phyloP scores from a whole-genome alignment of 2,113 vertebrate species.

The Colaptes auratus region DNA sequence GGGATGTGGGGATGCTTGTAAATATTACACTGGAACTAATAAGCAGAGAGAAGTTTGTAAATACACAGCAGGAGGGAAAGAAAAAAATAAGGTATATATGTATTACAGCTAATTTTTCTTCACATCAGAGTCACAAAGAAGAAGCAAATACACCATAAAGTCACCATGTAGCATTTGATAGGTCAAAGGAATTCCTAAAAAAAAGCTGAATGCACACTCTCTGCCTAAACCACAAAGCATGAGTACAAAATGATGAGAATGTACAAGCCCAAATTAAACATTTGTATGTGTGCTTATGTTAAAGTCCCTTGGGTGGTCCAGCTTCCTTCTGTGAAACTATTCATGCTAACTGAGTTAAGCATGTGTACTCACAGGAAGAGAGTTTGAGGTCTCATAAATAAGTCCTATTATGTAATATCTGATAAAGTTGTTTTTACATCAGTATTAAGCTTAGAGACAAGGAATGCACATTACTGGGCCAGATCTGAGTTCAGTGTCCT shows the following conservation, averaged over 20 bases:
- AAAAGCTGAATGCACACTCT: neutral
- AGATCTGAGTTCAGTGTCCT: slow-evolving; percentile 17
- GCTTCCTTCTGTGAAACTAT: slow-evolving; percentile 12
- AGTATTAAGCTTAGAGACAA: neutral
- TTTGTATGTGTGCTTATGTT: neutral
- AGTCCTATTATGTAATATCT: slow-evolving; percentile 56
- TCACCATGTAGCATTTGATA: neutral
- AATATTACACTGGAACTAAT: neutral
- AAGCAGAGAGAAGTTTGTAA: neutral
- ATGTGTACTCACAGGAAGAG: slow-evolving; percentile 38
- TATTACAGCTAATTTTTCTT: neutral
- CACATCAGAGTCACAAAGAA: neutral
- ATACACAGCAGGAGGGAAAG: neutral
- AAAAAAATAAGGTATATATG: neutral
- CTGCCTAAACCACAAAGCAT: neutral
- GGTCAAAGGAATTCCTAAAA: neutral
- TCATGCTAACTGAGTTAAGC: slow-evolving; percentile 13
- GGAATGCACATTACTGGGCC: neutral
- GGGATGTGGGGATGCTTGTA: neutral
- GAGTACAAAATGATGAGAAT: neutral
- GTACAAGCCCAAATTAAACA: neutral
- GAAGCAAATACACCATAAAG: neutral
- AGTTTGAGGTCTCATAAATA: slow-evolving; percentile 26
- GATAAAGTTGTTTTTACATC: slow-evolving; percentile 56
- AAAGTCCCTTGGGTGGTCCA: slow-evolving; percentile 49